Base-by-base conservation (phyloP, 2,797 vertebrate genomes). In the Lateolabrax maculatus region DNA sequence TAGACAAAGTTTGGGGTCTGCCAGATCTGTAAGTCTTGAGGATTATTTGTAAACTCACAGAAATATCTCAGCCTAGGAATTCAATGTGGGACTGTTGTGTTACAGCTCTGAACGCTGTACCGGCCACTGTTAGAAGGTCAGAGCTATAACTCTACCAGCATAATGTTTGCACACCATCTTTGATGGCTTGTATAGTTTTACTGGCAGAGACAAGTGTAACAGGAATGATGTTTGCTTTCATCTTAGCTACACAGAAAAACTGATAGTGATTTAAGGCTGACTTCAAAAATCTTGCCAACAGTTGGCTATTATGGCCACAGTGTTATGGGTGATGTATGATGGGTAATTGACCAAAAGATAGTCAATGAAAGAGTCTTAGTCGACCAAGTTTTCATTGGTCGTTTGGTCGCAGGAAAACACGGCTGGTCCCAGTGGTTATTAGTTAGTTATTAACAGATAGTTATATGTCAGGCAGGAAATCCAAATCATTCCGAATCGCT, bases 51-150 rank as follows among this genome's bases (percentile, higher is more conserved):
- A 46, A 51, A 39, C 29, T 60, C 25, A 48, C 23, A 66, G 46
- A 48, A 23, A 21, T 19, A 44, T 13, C 53, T 16, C 43, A n/a
- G 27, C 13, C 6, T 36, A 46, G 25, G n/a, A 31, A 57, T 56
- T 27, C 16, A 34, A 43, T 44, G 2, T 23, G 9, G 9, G 29
- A 19, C 18, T 36, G 23, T 52, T 56, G 44, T 39, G 25, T 13
- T 27, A 60, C 55, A 29, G 15, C 31, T 46, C 10, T 74, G 12
- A 39, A 58, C 41, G 23, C 58, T 69, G n/a, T 71, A 46, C 25
- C n/a, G 27, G 51, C 46, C 52, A 64, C 57, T 36, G 15, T 34
- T 29, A 56, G 75, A 71, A 74, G 58, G 63, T 84, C 81, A 78
- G 34, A 29, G 46, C 16, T 49, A 27, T 71, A 83, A 72, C 31